These are phyloP conservation scores for Sebastes kiyomatsui DNA, from an alignment of 2,797 vertebrate species.

Conservation along the genomic window DNA sequence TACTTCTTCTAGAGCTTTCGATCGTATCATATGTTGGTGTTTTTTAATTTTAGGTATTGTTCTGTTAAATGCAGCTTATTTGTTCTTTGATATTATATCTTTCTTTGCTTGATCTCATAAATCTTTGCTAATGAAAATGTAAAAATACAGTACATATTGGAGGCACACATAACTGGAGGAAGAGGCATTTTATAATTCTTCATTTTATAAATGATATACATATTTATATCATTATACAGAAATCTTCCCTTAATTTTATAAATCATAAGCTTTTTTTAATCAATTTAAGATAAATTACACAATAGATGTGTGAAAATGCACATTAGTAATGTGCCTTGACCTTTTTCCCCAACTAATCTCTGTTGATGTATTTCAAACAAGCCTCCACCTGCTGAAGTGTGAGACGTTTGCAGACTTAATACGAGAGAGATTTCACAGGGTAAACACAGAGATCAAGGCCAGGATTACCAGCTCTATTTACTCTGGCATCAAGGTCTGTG, in stretches of 20 bases:
- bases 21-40: not conserved
- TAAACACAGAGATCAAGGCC: conserved; percentile 32
- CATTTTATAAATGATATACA: not conserved
- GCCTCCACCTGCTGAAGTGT: conserved; percentile 11
- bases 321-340: not conserved
- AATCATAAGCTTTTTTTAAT: not conserved
- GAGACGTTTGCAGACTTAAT: conserved; percentile 22
- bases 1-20: not conserved
- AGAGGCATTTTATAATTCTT: not conserved
- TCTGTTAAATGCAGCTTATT: not conserved
- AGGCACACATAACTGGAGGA: not conserved
- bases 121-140: too few species aligned
- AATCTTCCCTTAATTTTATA: not conserved
- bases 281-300: not conserved
- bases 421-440: conserved; percentile 4
- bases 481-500: conserved; percentile 24
- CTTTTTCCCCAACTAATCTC: not conserved
- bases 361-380: conserved; percentile 23
- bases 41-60: not conserved
- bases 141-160: not conserved
- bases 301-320: accelerated
- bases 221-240: not conserved
- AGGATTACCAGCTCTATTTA: conserved; percentile 49
- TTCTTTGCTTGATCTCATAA: not conserved
- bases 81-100: too few species aligned